Percentiles rank a stretch among this genome's conserved stretches.
These are phyloP conservation scores for Azorinus chamasolen DNA, from an alignment of 2,888 invertebrate genomes.

Conservation along the genomic window DNA sequence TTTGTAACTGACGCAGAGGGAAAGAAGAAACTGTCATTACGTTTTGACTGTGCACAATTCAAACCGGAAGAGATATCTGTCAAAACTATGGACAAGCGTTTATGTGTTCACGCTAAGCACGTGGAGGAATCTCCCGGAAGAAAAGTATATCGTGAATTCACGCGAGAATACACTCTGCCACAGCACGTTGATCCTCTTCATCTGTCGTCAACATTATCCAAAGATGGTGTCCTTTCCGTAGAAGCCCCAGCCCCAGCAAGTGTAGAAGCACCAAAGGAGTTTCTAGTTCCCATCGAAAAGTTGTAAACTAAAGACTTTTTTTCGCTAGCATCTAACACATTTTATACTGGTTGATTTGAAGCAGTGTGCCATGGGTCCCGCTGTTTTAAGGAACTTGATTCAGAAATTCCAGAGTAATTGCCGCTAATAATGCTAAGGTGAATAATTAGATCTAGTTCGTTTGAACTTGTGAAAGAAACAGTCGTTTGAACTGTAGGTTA, in stretches of 20 bases:
- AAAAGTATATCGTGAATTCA: constrained; percentile 99
- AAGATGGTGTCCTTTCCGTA: constrained; percentile 98
- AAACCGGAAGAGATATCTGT: constrained; percentile 98
- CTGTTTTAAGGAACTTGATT: too few species aligned
- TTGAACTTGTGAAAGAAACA: too few species aligned
- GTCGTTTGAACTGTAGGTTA: too few species aligned
- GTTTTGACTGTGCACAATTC: constrained; percentile 99
- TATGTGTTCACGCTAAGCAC: constrained; percentile 97
- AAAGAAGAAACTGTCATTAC: constrained; percentile 95
- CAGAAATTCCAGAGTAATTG: too few species aligned
- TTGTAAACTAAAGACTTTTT: constrained; percentile 24
- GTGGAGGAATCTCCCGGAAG: constrained; percentile 99
- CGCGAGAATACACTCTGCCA: constrained; percentile 98
- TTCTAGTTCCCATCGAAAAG: constrained; percentile 91
- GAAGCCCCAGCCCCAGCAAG: constrained; percentile 97
- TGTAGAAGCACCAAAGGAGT: constrained; percentile 90
- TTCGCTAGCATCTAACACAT: too few species aligned
- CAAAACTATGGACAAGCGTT: constrained; percentile 99
- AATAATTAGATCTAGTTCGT: too few species aligned
- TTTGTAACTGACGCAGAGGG: constrained; percentile 89
- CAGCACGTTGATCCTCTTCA: constrained; percentile 98
- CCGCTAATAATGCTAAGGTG: too few species aligned
- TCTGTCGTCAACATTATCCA: constrained; percentile 97
- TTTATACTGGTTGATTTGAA: too few species aligned
- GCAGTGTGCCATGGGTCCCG: too few species aligned